Conservation (phyloP, 2,888 invertebrate genomes). For the Apotomis turbidana region DNA sequence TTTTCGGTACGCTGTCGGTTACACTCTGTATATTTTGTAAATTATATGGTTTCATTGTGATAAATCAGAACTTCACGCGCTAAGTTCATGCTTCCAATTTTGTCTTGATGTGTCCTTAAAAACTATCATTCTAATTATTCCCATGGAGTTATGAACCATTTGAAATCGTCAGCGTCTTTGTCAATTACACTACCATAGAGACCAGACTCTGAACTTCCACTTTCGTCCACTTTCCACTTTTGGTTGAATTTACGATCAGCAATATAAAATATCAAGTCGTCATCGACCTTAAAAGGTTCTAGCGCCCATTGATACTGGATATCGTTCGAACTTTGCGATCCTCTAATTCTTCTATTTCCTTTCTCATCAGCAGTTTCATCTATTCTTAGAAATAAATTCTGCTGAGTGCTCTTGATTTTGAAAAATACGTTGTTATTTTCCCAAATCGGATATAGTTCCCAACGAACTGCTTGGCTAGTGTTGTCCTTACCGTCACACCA, state of each 20-base stretch:
- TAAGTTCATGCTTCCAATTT: too few species aligned
- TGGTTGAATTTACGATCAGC: conserved; percentile 50
- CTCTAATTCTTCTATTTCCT: conserved; percentile 52
- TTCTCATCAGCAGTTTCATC: conserved; percentile 44
- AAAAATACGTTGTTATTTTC: conserved; percentile 49
- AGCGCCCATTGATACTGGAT: conserved; percentile 49
- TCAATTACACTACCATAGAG: conserved; percentile 7
- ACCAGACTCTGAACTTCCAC: conserved; percentile 31
- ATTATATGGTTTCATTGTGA: not conserved
- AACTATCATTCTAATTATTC: not conserved
- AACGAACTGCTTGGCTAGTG: conserved; percentile 47
- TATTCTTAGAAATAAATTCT: conserved; percentile 52
- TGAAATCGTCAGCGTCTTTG: conserved; percentile 18
- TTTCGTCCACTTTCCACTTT: conserved; percentile 49
- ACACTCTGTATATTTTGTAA: not conserved
- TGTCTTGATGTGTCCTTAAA: too few species aligned
- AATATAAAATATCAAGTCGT: conserved; percentile 50
- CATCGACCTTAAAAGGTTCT: conserved; percentile 49
- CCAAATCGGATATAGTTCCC: conserved; percentile 53
- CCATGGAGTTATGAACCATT: conserved; percentile 38
- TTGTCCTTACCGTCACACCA: conserved; percentile 50
- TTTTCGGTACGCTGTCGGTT: too few species aligned
- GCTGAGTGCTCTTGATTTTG: conserved; percentile 50
- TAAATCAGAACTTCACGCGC: too few species aligned
- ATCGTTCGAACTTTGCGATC: conserved; percentile 43